phyloP scores from a whole-genome alignment of 2,797 vertebrate species.

The Odontamblyopus rebecca region DNA sequence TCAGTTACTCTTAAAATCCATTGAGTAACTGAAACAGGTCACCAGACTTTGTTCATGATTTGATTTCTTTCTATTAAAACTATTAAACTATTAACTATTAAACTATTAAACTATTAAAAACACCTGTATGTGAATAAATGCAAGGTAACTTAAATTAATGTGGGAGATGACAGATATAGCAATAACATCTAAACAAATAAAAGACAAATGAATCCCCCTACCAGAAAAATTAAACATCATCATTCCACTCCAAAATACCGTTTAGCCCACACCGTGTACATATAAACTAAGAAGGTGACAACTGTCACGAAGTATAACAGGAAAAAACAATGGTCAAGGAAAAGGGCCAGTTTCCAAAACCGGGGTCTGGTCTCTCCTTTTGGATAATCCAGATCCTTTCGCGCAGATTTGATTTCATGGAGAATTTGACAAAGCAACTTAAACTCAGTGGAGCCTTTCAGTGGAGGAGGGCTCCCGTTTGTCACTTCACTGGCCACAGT shows the following conservation, averaged over 20 bases:
- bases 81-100: no score
- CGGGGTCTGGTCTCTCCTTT: not conserved
- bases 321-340: conserved; percentile 39
- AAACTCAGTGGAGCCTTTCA: rapidly evolving
- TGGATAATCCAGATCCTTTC: not conserved
- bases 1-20: no score
- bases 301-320: conserved; percentile 18
- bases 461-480: rapidly evolving
- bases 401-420: conserved; percentile 38
- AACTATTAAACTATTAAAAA: no score
- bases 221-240: not conserved
- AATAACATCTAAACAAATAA: no score
- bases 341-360: conserved; percentile 25
- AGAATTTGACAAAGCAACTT: conserved; percentile 48
- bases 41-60: no score
- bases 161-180: no score
- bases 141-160: no score
- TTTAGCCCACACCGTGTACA: not conserved
- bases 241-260: not conserved
- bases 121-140: no score
- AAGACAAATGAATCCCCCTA: no score
- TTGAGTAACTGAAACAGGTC: no score
- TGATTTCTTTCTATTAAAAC: no score
- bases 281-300: rapidly evolving
- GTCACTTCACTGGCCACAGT: not conserved